Percentiles rank a stretch among this genome's conserved stretches.
phyloP scores from a whole-genome alignment of 2,113 vertebrate species.

The Phaethon lepturus region DNA sequence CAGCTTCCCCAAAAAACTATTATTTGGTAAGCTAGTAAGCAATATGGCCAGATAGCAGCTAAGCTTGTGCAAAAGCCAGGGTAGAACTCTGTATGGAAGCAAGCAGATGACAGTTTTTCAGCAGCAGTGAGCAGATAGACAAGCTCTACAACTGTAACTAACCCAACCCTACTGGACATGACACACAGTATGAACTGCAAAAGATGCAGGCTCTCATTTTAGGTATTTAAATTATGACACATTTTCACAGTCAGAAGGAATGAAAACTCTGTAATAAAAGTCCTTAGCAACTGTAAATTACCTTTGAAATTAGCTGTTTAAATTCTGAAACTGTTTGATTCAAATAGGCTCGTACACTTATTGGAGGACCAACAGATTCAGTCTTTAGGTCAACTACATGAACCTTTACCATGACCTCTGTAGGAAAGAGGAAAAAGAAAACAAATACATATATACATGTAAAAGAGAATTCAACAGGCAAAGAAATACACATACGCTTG shows the following conservation, averaged over 20 bases:
- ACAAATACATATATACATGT: not conserved
- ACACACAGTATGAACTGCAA: not conserved
- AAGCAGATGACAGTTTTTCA: not conserved
- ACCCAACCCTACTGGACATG: not conserved
- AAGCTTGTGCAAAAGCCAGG: not conserved
- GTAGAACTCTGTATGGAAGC: not conserved
- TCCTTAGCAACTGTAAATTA: slow-evolving; percentile 43
- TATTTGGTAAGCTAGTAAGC: not conserved
- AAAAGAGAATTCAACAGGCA: not conserved
- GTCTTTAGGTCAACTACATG: slow-evolving; percentile 91
- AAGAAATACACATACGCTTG: not conserved
- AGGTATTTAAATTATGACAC: not conserved
- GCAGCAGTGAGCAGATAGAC: not conserved
- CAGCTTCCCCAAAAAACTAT: not conserved
- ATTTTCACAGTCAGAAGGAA: not conserved
- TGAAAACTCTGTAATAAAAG: not conserved
- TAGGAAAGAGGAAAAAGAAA: slow-evolving; percentile 31
- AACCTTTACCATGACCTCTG: slow-evolving; percentile 99
- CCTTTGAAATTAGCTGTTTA: slow-evolving; percentile 96
- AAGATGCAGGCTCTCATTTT: not conserved
- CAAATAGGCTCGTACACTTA: slow-evolving; percentile 95
- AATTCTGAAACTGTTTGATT: slow-evolving; percentile 96
- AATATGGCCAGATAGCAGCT: not conserved
- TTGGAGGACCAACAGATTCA: slow-evolving; percentile 87
- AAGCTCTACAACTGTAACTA: not conserved